Evolutionary conservation across 1,140 invertebrate species (phyloP), one percentile per base, ranked within the genome.

Genomic region (Dreissena rostriformis): DNA sequence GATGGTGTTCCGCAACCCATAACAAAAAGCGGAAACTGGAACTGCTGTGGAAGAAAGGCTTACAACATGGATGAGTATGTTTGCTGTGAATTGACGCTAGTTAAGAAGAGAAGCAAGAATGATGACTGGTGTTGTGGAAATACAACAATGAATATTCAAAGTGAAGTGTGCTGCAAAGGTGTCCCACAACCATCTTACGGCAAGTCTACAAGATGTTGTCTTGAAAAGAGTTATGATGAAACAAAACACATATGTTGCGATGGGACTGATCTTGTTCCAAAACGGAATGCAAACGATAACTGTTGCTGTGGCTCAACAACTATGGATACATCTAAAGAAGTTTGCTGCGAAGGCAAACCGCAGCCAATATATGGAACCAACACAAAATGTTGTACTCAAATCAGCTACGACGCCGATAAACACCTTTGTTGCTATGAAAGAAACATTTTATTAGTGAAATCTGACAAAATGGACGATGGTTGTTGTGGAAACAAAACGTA

Each of bases 91-190:
- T 24, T n/a, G 22, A 22, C 0, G 61, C 29, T 84, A 11, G 61
- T 53, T 14, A 55, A 72, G 55, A 76, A 77, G 52, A 70, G 61
- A 61, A 22, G 49, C 67, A 71, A 84, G 28, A 22, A 70, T 53
- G 82, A 84, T 78, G 73, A 84, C 51, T 84, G 82, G 67, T 84
- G 73, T 63, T 84, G 82, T 52, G 82, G 82, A 0, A n/a, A 84
- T 57, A 66, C 72, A 11, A 76, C 82, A 7, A 84, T 84, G 49
- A 84, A 84, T 52, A 84, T 74, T 28, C 29, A 84, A 57, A 66
- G 70, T 12, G 82, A 84, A 28, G 67, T 84, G 1, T 84, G 82
- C 61, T 84, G 82, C 51, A 71, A 71, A 22, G 82, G 82, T 26
- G 24, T 61, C 0, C 71, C 74, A 51, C 39, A 68, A n/a, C 15